Percentiles rank a stretch among this genome's conserved stretches.
Evolutionary conservation across 92 coral and sea anemone species (phyloP).

Genomic region (Blastomussa wellsi): DNA sequence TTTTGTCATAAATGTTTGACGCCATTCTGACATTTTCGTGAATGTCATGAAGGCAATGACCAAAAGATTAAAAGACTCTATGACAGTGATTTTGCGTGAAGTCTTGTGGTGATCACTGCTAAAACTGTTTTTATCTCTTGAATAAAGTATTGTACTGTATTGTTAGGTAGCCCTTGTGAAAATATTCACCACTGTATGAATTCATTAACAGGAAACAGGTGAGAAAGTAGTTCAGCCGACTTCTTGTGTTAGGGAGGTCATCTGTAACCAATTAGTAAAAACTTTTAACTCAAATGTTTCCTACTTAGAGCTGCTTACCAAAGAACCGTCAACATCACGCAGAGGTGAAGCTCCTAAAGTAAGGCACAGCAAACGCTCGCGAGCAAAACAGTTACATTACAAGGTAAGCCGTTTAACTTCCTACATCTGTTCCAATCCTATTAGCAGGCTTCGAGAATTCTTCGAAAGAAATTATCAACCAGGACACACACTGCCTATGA

Average conservation of each 20-base stretch:
- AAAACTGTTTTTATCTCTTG: too few relatives aligned
- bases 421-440: neutral
- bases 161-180: neutral
- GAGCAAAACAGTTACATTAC: neutral
- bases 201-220: constrained; percentile 20
- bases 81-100: neutral
- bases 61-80: neutral
- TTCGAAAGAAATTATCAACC: neutral
- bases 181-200: neutral
- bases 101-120: neutral
- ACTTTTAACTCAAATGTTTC: constrained; percentile 28
- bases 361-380: neutral
- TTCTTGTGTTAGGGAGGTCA: constrained; percentile 35
- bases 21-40: neutral
- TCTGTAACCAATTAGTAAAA: constrained; percentile 24
- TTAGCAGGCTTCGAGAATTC: neutral
- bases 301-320: neutral
- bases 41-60: neutral
- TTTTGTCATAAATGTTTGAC: neutral
- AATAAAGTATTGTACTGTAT: too few relatives aligned
- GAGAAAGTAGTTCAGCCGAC: constrained; percentile 29
- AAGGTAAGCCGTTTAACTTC: constrained; percentile 19
- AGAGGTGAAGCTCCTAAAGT: neutral
- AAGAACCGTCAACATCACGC: neutral
- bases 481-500: neutral